Evolutionary conservation across 2,797 vertebrate species (phyloP).

Genomic region (Taeniopygia guttata): DNA sequence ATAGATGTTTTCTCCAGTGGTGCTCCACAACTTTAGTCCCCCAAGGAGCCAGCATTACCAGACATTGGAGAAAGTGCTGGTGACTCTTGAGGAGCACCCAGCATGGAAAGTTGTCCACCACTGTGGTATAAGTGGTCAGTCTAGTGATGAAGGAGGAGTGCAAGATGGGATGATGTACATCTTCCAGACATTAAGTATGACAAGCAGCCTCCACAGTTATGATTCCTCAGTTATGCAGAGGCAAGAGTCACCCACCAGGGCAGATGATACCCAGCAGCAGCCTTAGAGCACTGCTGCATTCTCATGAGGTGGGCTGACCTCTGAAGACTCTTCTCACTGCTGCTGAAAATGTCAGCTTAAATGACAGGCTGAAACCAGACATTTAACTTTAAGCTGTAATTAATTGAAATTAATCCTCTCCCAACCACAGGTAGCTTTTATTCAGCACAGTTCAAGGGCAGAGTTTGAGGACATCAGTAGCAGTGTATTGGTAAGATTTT

Average conservation of each 20-base stretch:
- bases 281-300: not conserved
- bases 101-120: not conserved
- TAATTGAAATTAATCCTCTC: not conserved
- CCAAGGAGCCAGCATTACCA: accelerated
- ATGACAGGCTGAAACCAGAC: not conserved
- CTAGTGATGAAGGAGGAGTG: not conserved
- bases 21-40: not conserved
- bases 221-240: not conserved
- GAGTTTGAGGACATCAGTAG: not conserved
- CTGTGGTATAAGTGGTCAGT: not conserved
- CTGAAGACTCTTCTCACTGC: not conserved
- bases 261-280: not conserved
- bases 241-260: not conserved
- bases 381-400: not conserved
- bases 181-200: not conserved
- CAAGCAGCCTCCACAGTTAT: not conserved
- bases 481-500: not conserved
- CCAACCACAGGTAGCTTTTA: not conserved
- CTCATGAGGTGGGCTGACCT: not conserved
- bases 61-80: accelerated
- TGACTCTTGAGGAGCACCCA: not conserved
- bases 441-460: not conserved
- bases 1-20: not conserved
- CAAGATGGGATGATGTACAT: not conserved
- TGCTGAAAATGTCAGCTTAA: not conserved